Conservation (phyloP, 2,113 vertebrate genomes). For the Oreochromis spilurus region DNA sequence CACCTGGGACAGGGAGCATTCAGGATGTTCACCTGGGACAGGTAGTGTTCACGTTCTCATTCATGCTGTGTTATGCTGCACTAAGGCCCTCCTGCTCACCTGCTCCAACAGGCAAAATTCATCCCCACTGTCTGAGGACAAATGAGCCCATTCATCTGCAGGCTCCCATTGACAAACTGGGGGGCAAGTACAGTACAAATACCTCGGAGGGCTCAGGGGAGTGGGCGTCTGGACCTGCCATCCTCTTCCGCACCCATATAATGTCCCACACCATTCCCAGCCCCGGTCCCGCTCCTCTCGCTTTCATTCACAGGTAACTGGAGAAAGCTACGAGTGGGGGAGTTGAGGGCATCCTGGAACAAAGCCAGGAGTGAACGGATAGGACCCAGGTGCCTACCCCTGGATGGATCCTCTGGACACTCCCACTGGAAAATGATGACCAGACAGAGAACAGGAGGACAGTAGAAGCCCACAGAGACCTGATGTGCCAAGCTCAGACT, state of each 20-base stretch:
- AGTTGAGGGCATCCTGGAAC: constrained; percentile 59
- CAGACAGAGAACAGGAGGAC: constrained; percentile 53
- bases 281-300: constrained; percentile 35
- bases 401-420: constrained; percentile 59
- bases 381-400: constrained; percentile 53
- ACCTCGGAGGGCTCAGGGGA: constrained; percentile 69
- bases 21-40: constrained; percentile 69
- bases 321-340: constrained; percentile 59
- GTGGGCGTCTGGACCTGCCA: constrained; percentile 70
- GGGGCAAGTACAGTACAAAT: constrained; percentile 67
- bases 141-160: constrained; percentile 68
- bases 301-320: constrained; percentile 71
- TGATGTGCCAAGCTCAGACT: constrained; percentile 25
- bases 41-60: constrained; percentile 66
- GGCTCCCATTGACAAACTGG: constrained; percentile 67
- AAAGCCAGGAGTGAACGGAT: constrained; percentile 46
- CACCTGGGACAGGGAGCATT: constrained; percentile 64
- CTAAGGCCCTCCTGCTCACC: constrained; percentile 64
- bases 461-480: constrained; percentile 56
- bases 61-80: constrained; percentile 41
- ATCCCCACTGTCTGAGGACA: constrained; percentile 70
- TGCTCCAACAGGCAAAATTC: constrained; percentile 70
- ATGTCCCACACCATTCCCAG: constrained; percentile 56
- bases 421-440: constrained; percentile 61
- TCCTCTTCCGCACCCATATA: constrained; percentile 67